Evolutionary conservation across 2,888 invertebrate genomes (phyloP), one percentile per base, ranked within the genome.

Genomic region (Scrobipalpa costella): DNA sequence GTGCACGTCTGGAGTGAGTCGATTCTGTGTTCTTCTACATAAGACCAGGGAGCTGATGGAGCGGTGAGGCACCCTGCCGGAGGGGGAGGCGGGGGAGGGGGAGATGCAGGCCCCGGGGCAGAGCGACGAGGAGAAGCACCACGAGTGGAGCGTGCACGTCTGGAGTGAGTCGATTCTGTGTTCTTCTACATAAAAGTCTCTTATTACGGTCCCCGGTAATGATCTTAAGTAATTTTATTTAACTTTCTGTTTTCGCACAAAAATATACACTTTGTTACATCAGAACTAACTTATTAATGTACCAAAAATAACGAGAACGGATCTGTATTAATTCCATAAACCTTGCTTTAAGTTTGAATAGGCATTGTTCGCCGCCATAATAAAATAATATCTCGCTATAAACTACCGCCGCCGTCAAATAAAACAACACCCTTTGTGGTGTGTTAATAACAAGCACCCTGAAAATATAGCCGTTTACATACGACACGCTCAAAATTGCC

Each of bases 121-220:
- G 49, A 81, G 81, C 15, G 84, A 87, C 9, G 91, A 90, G 8
- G 88, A 86, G 36, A 92, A 92, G 59, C 90, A 92, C 33, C 92
- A 93, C 58, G 94, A 94, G n/a, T 95, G 95, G 95, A 95, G 95
- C 75, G 95, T 95, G 27, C 95, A 95, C 79, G 94, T 95, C 68
- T 95, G 95, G 95, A 94, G 95, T 95, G 85, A 93, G 93, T 86
- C 66, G 11, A 2, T 38, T 38, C 38, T 38, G 8, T 38, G 2
- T 38, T 27, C 27, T 27, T 27, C 2, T 27, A 27, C 27, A 38
- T 19, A 47, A 21, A 7, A n/a, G n/a, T n/a, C n/a, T n/a, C n/a
- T n/a, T n/a, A n/a, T n/a, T n/a, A n/a, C n/a, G n/a, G n/a, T n/a
- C n/a, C n/a, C n/a, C n/a, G n/a, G n/a, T n/a, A n/a, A n/a, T n/a